Evolutionary conservation across 2,113 vertebrate species (phyloP).

Genomic region (Murina feae): DNA sequence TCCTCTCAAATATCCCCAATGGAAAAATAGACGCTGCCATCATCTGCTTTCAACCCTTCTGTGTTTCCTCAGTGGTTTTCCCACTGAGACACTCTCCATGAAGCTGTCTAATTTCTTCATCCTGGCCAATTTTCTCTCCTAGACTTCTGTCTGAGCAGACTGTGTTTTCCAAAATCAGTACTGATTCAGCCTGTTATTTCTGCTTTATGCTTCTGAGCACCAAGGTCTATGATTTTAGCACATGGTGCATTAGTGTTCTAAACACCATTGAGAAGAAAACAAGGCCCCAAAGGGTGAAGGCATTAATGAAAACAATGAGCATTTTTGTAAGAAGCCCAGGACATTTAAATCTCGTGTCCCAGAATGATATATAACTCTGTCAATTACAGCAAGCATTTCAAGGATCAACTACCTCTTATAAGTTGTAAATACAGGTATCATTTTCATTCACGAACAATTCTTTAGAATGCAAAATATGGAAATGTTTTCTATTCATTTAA

Average conservation of each 20-base stretch:
- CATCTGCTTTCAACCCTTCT: slow-evolving; percentile 47
- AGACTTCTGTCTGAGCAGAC: slow-evolving; percentile 65
- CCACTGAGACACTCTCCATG: slow-evolving; percentile 62
- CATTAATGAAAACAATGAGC: slow-evolving; percentile 33
- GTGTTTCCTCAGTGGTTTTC: slow-evolving; percentile 57
- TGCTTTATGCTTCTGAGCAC: slow-evolving; percentile 55
- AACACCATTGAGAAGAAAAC: slow-evolving; percentile 59
- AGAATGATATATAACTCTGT: neutral
- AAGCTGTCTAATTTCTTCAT: slow-evolving; percentile 65
- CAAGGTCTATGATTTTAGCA: slow-evolving; percentile 55
- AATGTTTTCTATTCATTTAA: slow-evolving; percentile 64
- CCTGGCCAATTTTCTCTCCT: slow-evolving; percentile 63
- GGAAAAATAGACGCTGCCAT: slow-evolving; percentile 38
- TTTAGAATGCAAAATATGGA: slow-evolving; percentile 56
- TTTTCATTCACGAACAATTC: slow-evolving; percentile 46
- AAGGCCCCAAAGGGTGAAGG: slow-evolving; percentile 52
- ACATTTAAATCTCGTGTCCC: neutral
- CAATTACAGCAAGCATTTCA: neutral
- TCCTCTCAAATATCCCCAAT: neutral
- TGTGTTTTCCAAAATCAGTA: slow-evolving; percentile 60
- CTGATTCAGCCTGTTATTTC: slow-evolving; percentile 67
- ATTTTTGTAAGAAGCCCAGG: slow-evolving; percentile 13
- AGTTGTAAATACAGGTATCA: slow-evolving; percentile 49
- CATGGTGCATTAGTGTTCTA: slow-evolving; percentile 46
- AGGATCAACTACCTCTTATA: slow-evolving; percentile 4